Evolutionary conservation across 2,797 vertebrate genomes (phyloP).

Genomic region (Mionectes olivaceus): DNA sequence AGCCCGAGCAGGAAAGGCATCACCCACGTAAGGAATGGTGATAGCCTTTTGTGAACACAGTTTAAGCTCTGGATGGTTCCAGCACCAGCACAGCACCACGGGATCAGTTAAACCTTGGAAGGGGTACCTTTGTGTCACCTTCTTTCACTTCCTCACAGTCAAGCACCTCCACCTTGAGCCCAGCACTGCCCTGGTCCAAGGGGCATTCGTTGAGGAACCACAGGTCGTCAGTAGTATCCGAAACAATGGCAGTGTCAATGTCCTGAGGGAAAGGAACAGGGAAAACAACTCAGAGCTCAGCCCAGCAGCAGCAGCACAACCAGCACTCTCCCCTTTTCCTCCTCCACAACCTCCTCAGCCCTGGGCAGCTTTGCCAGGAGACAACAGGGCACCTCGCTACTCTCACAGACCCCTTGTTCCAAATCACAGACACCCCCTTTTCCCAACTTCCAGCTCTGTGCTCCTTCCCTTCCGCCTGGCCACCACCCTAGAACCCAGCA

Average conservation of each 20-base stretch:
- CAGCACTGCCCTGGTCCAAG: slow-evolving; percentile 87
- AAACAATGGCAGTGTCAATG: slow-evolving; percentile 93
- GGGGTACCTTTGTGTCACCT: slow-evolving; percentile 73
- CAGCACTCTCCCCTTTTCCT: neutral
- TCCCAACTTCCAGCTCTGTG: neutral
- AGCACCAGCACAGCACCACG: neutral
- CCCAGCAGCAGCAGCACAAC: neutral
- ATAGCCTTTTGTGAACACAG: neutral
- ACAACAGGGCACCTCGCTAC: neutral
- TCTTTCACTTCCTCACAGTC: slow-evolving; percentile 77
- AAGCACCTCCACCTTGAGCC: slow-evolving; percentile 85
- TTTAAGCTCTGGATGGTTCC: neutral
- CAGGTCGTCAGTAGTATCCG: slow-evolving; percentile 95
- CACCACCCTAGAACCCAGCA: neutral
- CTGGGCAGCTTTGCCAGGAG: neutral
- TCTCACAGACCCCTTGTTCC: neutral
- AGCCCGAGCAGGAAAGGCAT: neutral
- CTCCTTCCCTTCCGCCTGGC: neutral
- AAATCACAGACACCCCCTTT: neutral
- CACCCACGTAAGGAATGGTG: fast-evolving
- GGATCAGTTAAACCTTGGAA: neutral
- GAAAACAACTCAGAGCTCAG: neutral
- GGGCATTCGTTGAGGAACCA: slow-evolving; percentile 93
- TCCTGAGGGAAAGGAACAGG: slow-evolving; percentile 82
- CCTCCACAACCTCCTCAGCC: neutral